These are phyloP conservation scores for Tetrax tetrax DNA, from an alignment of 2,113 vertebrate species.

Conservation along the genomic window DNA sequence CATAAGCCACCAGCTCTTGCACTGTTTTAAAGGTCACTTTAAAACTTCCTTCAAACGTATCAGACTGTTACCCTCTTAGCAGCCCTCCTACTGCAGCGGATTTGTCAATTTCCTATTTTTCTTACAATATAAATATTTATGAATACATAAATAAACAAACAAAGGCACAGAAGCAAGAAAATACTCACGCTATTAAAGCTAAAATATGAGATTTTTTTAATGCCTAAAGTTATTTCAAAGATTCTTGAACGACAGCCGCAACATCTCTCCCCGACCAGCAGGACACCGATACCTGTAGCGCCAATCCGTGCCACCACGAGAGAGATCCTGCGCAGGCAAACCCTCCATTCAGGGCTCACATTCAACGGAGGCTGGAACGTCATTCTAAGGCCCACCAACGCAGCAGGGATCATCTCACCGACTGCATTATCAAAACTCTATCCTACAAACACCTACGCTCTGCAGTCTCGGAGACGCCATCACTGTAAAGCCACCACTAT, in stretches of 20 bases:
- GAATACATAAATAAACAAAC: background rate
- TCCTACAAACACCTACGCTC: too few species aligned
- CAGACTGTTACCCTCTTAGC: background rate
- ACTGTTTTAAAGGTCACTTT: background rate
- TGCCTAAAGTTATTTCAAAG: background rate
- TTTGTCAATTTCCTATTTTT: background rate
- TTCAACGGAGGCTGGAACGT: background rate
- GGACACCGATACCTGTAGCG: background rate
- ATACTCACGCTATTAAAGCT: background rate
- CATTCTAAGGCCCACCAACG: accelerated
- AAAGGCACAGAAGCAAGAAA: background rate
- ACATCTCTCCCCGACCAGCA: background rate
- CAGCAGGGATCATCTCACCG: background rate
- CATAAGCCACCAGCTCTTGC: background rate
- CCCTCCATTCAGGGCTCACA: background rate
- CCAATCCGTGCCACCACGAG: too few species aligned
- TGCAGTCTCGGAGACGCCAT: too few species aligned
- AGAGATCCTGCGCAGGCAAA: background rate
- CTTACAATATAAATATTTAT: background rate
- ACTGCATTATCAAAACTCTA: too few species aligned
- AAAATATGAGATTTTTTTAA: background rate
- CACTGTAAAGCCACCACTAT: too few species aligned
- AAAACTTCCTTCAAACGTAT: background rate
- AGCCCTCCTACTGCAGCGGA: background rate
- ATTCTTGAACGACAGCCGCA: background rate